These are phyloP conservation scores for Rhabdomys dilectus DNA, from an alignment of 2,113 vertebrate species.

Conservation along the genomic window DNA sequence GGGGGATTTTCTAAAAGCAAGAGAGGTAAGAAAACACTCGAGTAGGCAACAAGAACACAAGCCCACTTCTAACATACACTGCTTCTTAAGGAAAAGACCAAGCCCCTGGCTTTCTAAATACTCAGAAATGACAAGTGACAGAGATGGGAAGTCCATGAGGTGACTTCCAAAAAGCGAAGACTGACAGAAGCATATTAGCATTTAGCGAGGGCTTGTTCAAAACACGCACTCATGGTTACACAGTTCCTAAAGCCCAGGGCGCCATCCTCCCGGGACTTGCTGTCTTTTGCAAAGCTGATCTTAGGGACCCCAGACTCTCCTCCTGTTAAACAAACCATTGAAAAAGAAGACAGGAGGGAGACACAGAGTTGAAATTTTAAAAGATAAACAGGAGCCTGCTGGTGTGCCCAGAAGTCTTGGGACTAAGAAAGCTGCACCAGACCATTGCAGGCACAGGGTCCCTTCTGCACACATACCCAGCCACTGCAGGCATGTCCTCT, in stretches of 20 bases:
- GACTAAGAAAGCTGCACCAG: too few species aligned
- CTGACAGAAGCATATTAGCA: conserved; percentile 28
- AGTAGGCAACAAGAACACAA: conserved; percentile 17
- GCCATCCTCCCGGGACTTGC: not conserved
- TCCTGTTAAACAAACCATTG: not conserved
- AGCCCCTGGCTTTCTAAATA: conserved; percentile 32
- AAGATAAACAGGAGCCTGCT: not conserved
- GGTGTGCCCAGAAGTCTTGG: not conserved
- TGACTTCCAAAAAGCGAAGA: not conserved
- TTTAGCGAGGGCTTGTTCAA: not conserved
- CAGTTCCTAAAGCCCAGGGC: not conserved
- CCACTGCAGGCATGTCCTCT: not conserved
- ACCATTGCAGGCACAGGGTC: not conserved
- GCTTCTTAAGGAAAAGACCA: conserved; percentile 5
- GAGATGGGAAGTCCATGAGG: conserved; percentile 5
- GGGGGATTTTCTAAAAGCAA: not conserved
- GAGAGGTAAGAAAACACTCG: not conserved
- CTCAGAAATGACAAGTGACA: conserved; percentile 63
- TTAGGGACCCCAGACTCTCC: not conserved
- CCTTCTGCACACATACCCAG: not conserved
- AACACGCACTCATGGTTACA: not conserved
- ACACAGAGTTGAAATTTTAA: not conserved
- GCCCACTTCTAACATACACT: conserved; percentile 12
- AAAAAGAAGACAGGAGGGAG: too few species aligned
- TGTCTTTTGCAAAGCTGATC: not conserved